phyloP scores from a whole-genome alignment of 2,113 vertebrate genomes.

The Potamarius usumacintae region DNA sequence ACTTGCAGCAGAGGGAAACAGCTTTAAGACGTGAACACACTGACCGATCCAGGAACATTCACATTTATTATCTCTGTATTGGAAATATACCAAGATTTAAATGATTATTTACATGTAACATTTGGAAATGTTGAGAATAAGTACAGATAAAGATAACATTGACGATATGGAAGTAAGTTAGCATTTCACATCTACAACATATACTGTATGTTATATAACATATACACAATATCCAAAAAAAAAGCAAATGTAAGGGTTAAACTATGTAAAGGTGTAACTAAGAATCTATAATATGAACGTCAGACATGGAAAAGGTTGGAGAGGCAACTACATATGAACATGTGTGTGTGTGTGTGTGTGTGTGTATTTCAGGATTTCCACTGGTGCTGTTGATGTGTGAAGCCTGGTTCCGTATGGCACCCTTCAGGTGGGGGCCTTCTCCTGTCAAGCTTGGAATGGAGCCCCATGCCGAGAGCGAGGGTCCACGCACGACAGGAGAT shows the following conservation, averaged over 20 bases:
- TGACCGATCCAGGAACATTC: no score
- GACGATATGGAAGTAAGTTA: not conserved
- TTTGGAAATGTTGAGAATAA: not conserved
- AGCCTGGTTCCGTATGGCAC: conserved; percentile 53
- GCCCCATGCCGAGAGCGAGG: conserved; percentile 68
- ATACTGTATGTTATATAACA: not conserved
- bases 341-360: conserved; percentile 17
- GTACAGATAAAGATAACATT: not conserved
- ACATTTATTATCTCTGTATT: not conserved
- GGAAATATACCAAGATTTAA: not conserved
- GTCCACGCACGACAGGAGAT: conserved; percentile 66
- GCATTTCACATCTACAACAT: not conserved
- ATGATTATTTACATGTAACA: not conserved
- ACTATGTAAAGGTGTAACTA: no score
- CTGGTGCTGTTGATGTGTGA: conserved; percentile 43
- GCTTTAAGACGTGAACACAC: not conserved
- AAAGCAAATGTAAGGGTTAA: conserved; percentile 17
- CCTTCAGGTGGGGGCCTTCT: conserved; percentile 43
- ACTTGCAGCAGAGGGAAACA: not conserved
- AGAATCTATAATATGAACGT: not conserved
- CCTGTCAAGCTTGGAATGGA: conserved; percentile 51
- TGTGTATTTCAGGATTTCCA: conserved; percentile 48
- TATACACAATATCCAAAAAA: not conserved
- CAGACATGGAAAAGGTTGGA: conserved; percentile 27
- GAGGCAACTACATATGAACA: conserved; percentile 14